Evolutionary conservation across 2,797 vertebrate genomes (phyloP), one percentile per base, ranked within the genome.

Genomic region (Spinus pinus): DNA sequence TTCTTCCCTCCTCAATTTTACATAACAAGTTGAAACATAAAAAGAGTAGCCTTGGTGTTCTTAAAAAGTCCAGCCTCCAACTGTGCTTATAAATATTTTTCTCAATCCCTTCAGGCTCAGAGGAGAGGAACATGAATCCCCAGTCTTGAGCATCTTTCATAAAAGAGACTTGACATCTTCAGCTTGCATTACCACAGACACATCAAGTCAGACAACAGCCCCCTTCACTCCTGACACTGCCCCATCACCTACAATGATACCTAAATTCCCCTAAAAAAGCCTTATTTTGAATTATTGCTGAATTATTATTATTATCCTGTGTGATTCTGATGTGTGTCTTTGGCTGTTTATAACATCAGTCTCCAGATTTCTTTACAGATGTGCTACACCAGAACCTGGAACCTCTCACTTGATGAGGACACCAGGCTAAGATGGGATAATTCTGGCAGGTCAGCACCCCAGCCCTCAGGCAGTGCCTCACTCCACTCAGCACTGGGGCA

Each of bases 71-170:
- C 66, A 73, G 20, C 20, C 60, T 66, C 80, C 42, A 33, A 58
- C 81, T 92, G 74, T 50, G 61, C 84, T 88, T 80, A 57, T 54
- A 83, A 92, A 80, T 93, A 79, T 61, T 94, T 90, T 84, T 57
- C 74, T 70, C 62, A 94, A 93, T 86, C 58, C 60, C 51, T 77
- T n/a, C 78, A 85, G 78, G 92, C 64, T 87, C 56, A 88, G 49
- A 80, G 61, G 49, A 86, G 56, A 81, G 71, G 70, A 90, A 69
- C 61, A 72, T 5, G 67, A 94, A 92, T 84, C 88, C 66, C 60
- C 33, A 54, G 58, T 75, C 80, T 69, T 72, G 90, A 79, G 25
- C 23, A 62, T 42, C 60, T 93, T 94, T 90, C 67, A 90, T 92
- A 74, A 95, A 81, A 92, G 46, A 85, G 88, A 60, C 20, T 92